Percentiles rank a stretch among this genome's conserved stretches.
phyloP scores from a whole-genome alignment of 2,113 vertebrate genomes.

The Petroica traversi region DNA sequence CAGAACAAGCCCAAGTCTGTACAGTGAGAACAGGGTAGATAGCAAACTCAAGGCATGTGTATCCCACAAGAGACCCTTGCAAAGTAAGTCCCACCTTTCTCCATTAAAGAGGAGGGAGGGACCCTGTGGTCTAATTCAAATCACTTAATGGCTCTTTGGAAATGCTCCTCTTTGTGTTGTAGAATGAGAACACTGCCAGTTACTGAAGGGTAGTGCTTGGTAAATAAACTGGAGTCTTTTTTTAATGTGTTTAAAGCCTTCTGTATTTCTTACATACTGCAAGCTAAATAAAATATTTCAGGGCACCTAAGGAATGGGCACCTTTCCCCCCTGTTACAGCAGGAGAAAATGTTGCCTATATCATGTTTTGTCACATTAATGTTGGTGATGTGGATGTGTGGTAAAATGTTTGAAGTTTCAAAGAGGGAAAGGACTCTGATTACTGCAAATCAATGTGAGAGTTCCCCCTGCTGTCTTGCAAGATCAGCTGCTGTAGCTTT shows the following conservation, averaged over 20 bases:
- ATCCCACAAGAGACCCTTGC: background rate
- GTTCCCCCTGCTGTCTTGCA: slow-evolving; percentile 73
- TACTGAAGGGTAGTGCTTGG: background rate
- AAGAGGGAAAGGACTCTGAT: background rate
- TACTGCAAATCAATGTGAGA: slow-evolving; percentile 45
- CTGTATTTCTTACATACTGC: background rate
- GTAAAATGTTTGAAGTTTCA: background rate
- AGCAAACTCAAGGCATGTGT: background rate
- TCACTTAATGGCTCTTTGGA: background rate
- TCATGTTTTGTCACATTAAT: background rate
- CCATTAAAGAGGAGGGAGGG: background rate
- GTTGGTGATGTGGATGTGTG: background rate
- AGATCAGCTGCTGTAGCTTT: background rate
- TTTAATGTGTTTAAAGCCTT: background rate
- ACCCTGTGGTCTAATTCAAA: background rate
- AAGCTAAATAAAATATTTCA: background rate
- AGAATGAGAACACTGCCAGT: background rate
- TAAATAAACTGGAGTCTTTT: background rate
- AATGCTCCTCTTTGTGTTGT: background rate
- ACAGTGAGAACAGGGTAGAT: background rate
- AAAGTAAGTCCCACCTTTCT: background rate
- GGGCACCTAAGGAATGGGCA: background rate
- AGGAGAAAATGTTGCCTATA: background rate
- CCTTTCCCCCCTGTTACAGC: rapidly evolving
- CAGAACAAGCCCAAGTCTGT: background rate